Base-by-base conservation (phyloP, 1,140 invertebrate genomes). In the Micrasema longulum region DNA sequence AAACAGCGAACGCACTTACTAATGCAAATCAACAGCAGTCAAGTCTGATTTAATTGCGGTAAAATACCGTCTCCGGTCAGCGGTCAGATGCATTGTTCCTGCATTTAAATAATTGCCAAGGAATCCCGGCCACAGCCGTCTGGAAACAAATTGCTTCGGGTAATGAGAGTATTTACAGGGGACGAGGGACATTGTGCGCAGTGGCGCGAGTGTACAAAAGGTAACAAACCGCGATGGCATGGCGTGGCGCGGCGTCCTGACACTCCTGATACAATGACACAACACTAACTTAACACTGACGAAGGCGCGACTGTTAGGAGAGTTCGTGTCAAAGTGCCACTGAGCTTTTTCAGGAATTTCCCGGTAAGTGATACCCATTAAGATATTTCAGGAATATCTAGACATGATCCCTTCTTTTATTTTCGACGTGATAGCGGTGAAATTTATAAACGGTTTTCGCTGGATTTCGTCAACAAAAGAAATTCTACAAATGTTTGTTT, bases 101-200 rank as follows among this genome's bases (percentile, higher is more conserved):
- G 36, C 18, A 60, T 35, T 60, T 60, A 38, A 38, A 35, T 60
- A 60, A 60, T 60, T 60, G 55, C 35, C 14, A 20, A 26, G 35
- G 55, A 14, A 60, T 60, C 55, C 35, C 55, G 11, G 6, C 55
- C 12, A 35, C 55, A 14, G 6, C 55, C 12, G 55, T 38, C 36
- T 35, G 55, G 35, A 16, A 41, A 60, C 55, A 41, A 60, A 60
- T 60, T 55, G 65, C 55, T 18, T 53, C 12, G 48, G 26, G 50
- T 68, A 68, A 68, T 68, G 48, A 68, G 65, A 68, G 36, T 68
- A 68, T 68, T 68, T 68, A 68, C 65, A 43, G 41, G 65, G 36
- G 48, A 36, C 65, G 48, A 26, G 22, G 36, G 16, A 38, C 55
- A 31, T 36, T 16, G 16, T 9, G 52, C 23, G 22, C 1, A 0